Percentiles rank a stretch among this genome's conserved stretches.
These are phyloP conservation scores for Dione vanillae DNA, from an alignment of 2,888 invertebrate genomes.

Conservation along the genomic window DNA sequence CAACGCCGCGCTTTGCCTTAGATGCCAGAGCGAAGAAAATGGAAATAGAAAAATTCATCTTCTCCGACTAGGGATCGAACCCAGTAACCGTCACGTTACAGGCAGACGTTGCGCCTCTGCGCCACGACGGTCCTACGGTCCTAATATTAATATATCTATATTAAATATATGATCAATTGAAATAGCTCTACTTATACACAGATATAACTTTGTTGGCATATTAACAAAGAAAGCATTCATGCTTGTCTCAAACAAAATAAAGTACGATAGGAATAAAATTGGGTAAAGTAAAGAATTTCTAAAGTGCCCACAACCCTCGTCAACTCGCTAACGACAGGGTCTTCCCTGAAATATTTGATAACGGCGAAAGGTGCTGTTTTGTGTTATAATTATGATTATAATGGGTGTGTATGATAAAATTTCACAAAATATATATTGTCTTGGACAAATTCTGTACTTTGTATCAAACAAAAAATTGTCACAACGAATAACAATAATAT, in stretches of 20 bases:
- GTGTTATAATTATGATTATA: slow-evolving; percentile 27
- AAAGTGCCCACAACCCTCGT: slow-evolving; percentile 38
- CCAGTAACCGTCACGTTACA: no score
- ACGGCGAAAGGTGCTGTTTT: slow-evolving; percentile 11
- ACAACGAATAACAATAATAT: no score
- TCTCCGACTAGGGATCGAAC: no score
- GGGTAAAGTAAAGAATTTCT: slow-evolving; percentile 33
- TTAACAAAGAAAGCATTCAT: slow-evolving; percentile 26
- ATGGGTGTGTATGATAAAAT: slow-evolving; percentile 13
- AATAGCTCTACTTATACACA: not conserved
- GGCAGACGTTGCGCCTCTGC: no score
- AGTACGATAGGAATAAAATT: slow-evolving; percentile 30
- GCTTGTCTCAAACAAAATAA: slow-evolving; percentile 33
- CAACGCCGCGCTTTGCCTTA: no score
- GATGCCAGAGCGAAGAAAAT: no score
- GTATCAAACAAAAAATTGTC: no score
- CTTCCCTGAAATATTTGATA: slow-evolving; percentile 35
- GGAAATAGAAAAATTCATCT: no score
- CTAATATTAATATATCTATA: no score
- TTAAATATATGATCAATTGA: not conserved
- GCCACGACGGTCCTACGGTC: no score
- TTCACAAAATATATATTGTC: no score
- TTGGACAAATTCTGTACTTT: no score
- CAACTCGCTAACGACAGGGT: slow-evolving; percentile 31
- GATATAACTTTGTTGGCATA: slow-evolving; percentile 1